phyloP scores from a whole-genome alignment of 2,888 invertebrate species.

The Andrena hattorfiana region DNA sequence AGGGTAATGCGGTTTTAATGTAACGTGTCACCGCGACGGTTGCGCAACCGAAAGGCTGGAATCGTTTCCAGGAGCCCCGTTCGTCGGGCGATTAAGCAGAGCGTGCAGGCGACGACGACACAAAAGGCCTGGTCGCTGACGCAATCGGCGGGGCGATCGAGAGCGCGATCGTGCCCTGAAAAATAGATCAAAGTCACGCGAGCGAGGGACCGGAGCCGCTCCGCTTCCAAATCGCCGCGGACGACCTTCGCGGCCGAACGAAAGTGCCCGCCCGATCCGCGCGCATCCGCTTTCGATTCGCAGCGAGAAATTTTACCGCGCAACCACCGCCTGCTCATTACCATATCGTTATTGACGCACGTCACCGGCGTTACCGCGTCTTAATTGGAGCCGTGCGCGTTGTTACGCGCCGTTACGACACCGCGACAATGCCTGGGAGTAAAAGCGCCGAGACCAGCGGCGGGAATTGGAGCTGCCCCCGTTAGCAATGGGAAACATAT shows the following conservation, averaged over 20 bases:
- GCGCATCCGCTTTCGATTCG: constrained; percentile 37
- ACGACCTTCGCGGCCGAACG: constrained; percentile 52
- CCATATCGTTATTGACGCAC: constrained; percentile 29
- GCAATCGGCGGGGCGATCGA: constrained; percentile 46
- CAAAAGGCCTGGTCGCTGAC: constrained; percentile 52
- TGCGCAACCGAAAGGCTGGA: constrained; percentile 32
- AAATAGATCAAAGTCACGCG: constrained; percentile 67
- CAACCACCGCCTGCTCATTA: constrained; percentile 48
- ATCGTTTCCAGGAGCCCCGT: constrained; percentile 37
- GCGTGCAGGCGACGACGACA: constrained; percentile 44
- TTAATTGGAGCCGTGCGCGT: constrained; percentile 25
- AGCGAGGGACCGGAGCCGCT: constrained; percentile 24
- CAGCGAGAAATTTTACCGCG: constrained; percentile 22
- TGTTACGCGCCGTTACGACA: constrained; percentile 38
- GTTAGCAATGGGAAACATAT: constrained; percentile 2
- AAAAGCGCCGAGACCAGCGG: neutral
- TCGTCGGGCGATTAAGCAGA: constrained; percentile 49
- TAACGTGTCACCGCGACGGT: neutral
- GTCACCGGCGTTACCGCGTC: constrained; percentile 23
- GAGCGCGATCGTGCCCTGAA: constrained; percentile 55
- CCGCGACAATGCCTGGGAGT: neutral
- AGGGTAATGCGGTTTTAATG: constrained; percentile 9
- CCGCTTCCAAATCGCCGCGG: constrained; percentile 58
- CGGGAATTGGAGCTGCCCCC: neutral
- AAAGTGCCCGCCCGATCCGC: constrained; percentile 18